Percentiles rank a stretch among this genome's conserved stretches.
phyloP scores from a whole-genome alignment of 2,797 vertebrate species.

The Bradypodion pumilum region DNA sequence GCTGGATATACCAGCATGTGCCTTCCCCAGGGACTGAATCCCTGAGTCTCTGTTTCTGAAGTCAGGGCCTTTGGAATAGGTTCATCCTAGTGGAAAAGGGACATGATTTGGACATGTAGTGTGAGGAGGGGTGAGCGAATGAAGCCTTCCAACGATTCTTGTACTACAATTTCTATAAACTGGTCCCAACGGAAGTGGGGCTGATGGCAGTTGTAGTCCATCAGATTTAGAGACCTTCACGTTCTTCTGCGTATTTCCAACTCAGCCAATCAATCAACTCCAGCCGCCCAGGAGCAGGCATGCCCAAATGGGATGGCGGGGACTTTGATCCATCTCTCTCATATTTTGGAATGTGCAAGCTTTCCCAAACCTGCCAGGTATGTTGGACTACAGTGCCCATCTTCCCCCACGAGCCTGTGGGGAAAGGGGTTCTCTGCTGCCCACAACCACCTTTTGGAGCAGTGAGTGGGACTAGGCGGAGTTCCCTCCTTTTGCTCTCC shows the following conservation, averaged over 20 bases:
- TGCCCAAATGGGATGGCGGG: not conserved
- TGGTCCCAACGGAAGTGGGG: too few relatives aligned
- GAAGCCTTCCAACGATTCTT: too few relatives aligned
- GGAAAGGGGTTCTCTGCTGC: not conserved
- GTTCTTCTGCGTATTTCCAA: not conserved
- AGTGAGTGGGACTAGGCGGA: not conserved
- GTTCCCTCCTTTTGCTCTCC: accelerated
- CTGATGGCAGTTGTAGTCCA: too few relatives aligned
- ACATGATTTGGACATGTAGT: not conserved
- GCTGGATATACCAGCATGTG: too few relatives aligned
- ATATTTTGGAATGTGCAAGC: not conserved
- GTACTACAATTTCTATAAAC: too few relatives aligned
- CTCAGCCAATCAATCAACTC: too few relatives aligned
- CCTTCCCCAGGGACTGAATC: not conserved
- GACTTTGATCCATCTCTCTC: not conserved
- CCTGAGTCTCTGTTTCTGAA: not conserved
- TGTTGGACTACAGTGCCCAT: not conserved
- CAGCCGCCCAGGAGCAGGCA: not conserved
- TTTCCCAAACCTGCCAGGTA: not conserved
- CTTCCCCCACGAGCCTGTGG: not conserved
- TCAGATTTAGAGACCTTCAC: too few relatives aligned
- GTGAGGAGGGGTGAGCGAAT: not conserved
- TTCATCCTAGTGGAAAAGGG: not conserved
- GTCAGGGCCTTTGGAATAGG: not conserved
- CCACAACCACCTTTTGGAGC: not conserved